Evolutionary conservation across 2,113 vertebrate species (phyloP).

Genomic region (Raja brachyura): DNA sequence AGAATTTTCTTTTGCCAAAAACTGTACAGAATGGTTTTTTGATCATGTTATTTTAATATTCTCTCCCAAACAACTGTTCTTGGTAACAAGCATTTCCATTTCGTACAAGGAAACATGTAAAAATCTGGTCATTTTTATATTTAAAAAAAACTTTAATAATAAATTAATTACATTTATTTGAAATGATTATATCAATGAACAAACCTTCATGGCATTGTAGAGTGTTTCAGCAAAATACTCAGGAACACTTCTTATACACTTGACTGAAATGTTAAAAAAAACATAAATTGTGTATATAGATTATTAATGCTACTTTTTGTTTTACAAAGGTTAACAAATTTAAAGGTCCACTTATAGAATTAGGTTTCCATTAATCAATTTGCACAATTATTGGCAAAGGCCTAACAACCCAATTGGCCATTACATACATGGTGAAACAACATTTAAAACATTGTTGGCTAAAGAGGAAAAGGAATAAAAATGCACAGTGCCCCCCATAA

Average conservation of each 20-base stretch:
- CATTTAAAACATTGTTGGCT: too few species aligned
- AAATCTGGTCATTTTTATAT: not conserved
- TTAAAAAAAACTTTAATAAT: not conserved
- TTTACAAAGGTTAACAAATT: not conserved
- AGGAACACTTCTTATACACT: conserved; percentile 74
- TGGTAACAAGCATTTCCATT: not conserved
- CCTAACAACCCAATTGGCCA: not conserved
- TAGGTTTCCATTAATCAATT: not conserved
- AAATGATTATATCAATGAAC: conserved; percentile 31
- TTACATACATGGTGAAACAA: not conserved
- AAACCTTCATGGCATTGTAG: conserved; percentile 80
- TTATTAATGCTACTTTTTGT: not conserved
- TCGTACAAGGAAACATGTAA: not conserved
- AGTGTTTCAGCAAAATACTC: conserved; percentile 79
- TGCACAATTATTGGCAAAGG: not conserved
- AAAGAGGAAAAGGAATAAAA: not conserved
- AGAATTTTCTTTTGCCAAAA: too few species aligned
- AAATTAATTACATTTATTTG: not conserved
- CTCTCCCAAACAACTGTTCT: not conserved
- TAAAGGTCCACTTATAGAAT: not conserved
- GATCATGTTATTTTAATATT: not conserved
- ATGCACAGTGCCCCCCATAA: too few species aligned
- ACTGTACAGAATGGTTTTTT: not conserved
- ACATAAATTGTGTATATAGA: not conserved
- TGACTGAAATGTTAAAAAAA: conserved; percentile 63